Base-by-base conservation (phyloP, 2,113 vertebrate genomes). In the Plectropomus leopardus region DNA sequence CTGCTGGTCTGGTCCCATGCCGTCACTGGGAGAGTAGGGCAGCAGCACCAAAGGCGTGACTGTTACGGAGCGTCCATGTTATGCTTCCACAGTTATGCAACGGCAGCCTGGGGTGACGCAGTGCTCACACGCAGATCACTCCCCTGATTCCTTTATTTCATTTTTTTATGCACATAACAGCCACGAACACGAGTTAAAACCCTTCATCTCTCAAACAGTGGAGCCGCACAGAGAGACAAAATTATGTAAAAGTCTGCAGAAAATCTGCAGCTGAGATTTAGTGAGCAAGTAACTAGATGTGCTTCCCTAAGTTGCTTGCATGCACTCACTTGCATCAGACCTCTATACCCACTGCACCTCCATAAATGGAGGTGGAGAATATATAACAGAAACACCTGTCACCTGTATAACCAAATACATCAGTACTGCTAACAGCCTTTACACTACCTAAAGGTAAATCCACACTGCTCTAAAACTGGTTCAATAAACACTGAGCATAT, bases 41-140 rank as follows among this genome's bases (percentile, higher is more conserved):
- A 48, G 19, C 47, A 68, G 48, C 64, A 42, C 24, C 45, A 50
- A 69, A 79, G 55, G 57, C 51, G 2, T 1, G 40, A 40, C 69
- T 76, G 59, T 90, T 82, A 77, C 48, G 65, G 32, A 83, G 81
- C 83, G 65, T 85, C 81, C 78, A 71, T 83, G 83, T 90, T 81
- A 26, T 57, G 73, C 42, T 72, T 48, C 30, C 30, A 40, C n/a
- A 0, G 76, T 92, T 92, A 89, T 70, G 28, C 70, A 90, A 88
- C 76, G 2, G 17, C 72, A 45, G 72, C 70, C 73, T 17, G 21
- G 4, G 36, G 40, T 89, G 83, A 88, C 53, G 57, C 73, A 86
- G 80, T 24, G 24, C 71, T 24, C 24, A 42, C 67, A 60, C 3
- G 23, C 23, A 44, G n/a, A 45, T n/a, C 75, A 30, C 47, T 47